phyloP scores from a whole-genome alignment of 2,113 vertebrate species.

The Zingel zingel region DNA sequence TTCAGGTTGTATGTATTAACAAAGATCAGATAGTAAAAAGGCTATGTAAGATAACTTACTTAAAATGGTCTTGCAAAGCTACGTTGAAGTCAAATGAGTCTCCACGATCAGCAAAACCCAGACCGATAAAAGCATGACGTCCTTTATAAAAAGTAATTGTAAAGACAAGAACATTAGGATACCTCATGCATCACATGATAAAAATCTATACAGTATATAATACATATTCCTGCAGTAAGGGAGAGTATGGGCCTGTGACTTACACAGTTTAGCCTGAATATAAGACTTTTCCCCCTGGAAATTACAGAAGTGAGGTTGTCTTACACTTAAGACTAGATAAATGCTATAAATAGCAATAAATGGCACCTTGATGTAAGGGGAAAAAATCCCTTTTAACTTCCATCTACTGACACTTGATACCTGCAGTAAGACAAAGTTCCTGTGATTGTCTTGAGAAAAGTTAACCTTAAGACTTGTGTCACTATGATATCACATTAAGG shows the following conservation, averaged over 20 bases:
- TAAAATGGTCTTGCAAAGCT: constrained; percentile 97
- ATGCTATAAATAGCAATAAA: not conserved
- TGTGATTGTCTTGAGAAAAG: not conserved
- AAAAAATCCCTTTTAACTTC: not conserved
- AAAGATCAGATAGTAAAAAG: not conserved
- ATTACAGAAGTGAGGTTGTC: not conserved
- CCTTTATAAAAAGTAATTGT: constrained; percentile 78
- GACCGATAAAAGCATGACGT: constrained; percentile 94
- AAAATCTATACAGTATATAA: too few species aligned
- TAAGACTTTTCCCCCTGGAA: not conserved
- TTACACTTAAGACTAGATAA: not conserved
- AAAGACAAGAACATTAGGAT: not conserved
- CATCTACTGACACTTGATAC: not conserved
- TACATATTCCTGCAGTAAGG: not conserved
- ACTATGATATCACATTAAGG: not conserved
- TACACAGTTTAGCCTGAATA: not conserved
- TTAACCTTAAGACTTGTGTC: not conserved
- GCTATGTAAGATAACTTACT: constrained; percentile 85
- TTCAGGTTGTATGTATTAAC: not conserved
- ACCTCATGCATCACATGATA: not conserved
- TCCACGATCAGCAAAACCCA: constrained; percentile 94
- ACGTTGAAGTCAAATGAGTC: constrained; percentile 99
- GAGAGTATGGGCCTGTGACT: not conserved
- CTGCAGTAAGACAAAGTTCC: not conserved
- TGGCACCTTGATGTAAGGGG: not conserved